Base-by-base conservation (phyloP, 2,888 invertebrate species). In the Acrobeloides nanus region DNA sequence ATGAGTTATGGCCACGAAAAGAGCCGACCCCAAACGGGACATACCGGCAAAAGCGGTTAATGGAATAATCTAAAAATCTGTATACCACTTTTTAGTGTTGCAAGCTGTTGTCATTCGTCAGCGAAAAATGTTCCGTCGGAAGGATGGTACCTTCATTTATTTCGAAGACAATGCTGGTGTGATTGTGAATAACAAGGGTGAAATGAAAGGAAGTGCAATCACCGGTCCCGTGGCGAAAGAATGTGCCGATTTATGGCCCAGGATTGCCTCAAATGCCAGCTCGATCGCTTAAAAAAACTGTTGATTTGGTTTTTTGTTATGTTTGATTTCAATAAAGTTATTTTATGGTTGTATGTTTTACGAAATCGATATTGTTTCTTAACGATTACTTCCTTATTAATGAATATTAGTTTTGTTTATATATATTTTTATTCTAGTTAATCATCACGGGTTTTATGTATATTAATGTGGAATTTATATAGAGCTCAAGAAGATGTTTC, bases 221-320 rank as follows among this genome's bases (percentile, higher is more conserved):
- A 97, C 95, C 40, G 97, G 97, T 62, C 97, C 97, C 45, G 97
- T 97, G 25, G 93, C 97, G 24, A 97, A 97, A 79, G 97, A 97
- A 80, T 99, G 97, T 79, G 97, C 97, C 46, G 97, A 97, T 78
- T 81, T 99, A 64, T 97, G 97, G 97, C 97, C 97, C 62, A 89
- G 95, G 82, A 95, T 99, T 77, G 95, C 97, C 49, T 93, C 93
- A 45, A 95, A 95, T 78, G 93, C 97, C 54, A 89, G 92, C 81
- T 92, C 92, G 75, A 95, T 97, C 81, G 92, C 93, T 75, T 95
- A 82, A 56, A 38, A 26, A 55, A 25, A 17, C 18, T 38, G 27
- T 2, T 24, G 15, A 48, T 21, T 15, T 24, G 18, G 26, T n/a
- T 38, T 50, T 17, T 17, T 24, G 33, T 31, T 18, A 25, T 49